A percentile compares a stretch with the other conserved stretches of the same genome.
Conservation (phyloP, 92 coral and sea anemone species). For the Plumapathes pennacea region DNA sequence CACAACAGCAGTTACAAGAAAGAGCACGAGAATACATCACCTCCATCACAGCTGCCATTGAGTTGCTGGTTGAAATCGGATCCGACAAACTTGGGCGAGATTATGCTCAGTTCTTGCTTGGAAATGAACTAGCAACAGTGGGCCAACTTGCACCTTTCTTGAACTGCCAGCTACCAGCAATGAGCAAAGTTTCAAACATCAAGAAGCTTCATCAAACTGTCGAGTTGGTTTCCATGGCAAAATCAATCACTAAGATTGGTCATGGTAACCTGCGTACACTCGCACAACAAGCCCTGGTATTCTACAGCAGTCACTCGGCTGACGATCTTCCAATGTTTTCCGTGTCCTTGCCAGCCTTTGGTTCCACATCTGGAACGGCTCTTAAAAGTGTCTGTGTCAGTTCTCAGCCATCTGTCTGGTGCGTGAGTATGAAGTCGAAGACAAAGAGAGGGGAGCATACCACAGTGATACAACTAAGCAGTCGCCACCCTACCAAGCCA, state of each 20-base stretch:
- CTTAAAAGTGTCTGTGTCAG: constrained; percentile 70
- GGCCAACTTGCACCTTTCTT: constrained; percentile 72
- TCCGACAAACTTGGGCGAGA: constrained; percentile 79
- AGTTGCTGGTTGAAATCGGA: constrained; percentile 80
- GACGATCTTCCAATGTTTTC: constrained; percentile 78
- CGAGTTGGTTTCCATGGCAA: constrained; percentile 74
- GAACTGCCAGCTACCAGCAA: constrained; percentile 23
- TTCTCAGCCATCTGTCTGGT: constrained; percentile 78
- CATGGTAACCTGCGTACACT: constrained; percentile 78
- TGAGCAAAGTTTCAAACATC: constrained; percentile 61
- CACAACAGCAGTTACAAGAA: constrained; percentile 43
- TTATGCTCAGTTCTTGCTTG: constrained; percentile 75
- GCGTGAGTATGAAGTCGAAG: constrained; percentile 62
- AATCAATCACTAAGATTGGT: constrained; percentile 63
- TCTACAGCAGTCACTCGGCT: constrained; percentile 62
- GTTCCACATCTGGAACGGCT: constrained; percentile 74
- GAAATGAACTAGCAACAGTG: constrained; percentile 84
- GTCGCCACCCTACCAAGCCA: constrained; percentile 33
- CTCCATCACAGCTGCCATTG: constrained; percentile 41
- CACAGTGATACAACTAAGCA: constrained; percentile 65
- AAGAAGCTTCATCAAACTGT: constrained; percentile 80
- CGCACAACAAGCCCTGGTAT: constrained; percentile 72
- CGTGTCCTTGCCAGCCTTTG: constrained; percentile 88
- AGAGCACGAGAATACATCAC: constrained; percentile 35
- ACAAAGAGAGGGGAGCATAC: constrained; percentile 54